phyloP scores from a whole-genome alignment of 1,140 invertebrate species.

The Acyrthosiphon pisum region DNA sequence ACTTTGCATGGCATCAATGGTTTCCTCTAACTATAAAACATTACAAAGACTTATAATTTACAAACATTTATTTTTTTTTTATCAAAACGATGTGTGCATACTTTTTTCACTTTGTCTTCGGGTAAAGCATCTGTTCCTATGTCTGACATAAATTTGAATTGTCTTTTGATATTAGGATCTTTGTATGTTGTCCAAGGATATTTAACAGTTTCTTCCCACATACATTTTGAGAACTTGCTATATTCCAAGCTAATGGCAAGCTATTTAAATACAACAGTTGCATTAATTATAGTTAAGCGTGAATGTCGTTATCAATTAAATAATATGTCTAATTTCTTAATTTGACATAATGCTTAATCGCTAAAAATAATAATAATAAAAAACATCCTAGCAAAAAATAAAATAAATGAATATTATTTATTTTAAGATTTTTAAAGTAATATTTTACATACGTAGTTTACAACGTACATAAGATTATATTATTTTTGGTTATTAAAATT shows the following conservation, averaged over 20 bases:
- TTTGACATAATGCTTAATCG: slow-evolving; percentile 54
- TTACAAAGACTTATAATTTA: neutral
- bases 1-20: slow-evolving; percentile 76
- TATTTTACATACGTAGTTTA: no score
- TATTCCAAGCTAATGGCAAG: slow-evolving; percentile 17
- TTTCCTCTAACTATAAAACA: slow-evolving; percentile 67
- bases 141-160: slow-evolving; percentile 72
- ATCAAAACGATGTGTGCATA: slow-evolving; percentile 58
- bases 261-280: slow-evolving; percentile 2
- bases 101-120: slow-evolving; percentile 67
- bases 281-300: neutral
- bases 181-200: slow-evolving; percentile 72
- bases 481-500: no score
- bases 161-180: slow-evolving; percentile 70
- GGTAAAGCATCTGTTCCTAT: slow-evolving; percentile 75
- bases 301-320: neutral
- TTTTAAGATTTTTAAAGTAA: no score
- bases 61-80: neutral
- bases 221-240: slow-evolving; percentile 63
- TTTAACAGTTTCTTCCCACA: slow-evolving; percentile 69
- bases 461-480: no score
- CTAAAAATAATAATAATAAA: no score
- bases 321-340: neutral
- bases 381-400: no score
- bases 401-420: no score